Conservation (phyloP, 2,888 invertebrate species). For the Nipponacmea schrenckii region DNA sequence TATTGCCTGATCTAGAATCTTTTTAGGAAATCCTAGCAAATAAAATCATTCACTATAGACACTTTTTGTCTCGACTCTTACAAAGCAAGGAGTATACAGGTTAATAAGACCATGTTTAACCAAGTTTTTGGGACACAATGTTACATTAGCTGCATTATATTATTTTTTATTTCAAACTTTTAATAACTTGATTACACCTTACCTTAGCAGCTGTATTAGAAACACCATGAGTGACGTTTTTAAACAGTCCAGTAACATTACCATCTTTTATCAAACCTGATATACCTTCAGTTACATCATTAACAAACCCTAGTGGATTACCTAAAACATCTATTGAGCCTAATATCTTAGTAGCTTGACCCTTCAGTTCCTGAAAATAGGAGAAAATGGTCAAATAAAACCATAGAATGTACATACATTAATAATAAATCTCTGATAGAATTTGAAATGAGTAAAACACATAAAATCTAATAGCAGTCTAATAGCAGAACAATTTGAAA, state of each 20-base stretch:
- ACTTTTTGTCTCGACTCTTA: no score
- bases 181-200: constrained; percentile 48
- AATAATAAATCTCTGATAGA: no score
- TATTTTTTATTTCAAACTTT: not conserved
- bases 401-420: no score
- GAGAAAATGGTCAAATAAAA: not conserved
- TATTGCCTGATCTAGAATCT: no score
- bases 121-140: not conserved
- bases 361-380: constrained; percentile 80
- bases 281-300: constrained; percentile 95
- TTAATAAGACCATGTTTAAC: no score
- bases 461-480: no score
- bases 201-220: constrained; percentile 98
- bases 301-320: constrained; percentile 94
- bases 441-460: no score
- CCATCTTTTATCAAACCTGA: constrained; percentile 91
- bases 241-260: constrained; percentile 88
- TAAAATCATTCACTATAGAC: no score
- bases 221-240: constrained; percentile 96
- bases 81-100: no score
- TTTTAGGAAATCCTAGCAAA: no score
- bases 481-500: no score
- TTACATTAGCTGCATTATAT: not conserved
- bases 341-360: constrained; percentile 94
- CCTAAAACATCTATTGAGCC: constrained; percentile 98